Conservation (phyloP, 2,113 vertebrate species). For the Pluvianellus socialis region DNA sequence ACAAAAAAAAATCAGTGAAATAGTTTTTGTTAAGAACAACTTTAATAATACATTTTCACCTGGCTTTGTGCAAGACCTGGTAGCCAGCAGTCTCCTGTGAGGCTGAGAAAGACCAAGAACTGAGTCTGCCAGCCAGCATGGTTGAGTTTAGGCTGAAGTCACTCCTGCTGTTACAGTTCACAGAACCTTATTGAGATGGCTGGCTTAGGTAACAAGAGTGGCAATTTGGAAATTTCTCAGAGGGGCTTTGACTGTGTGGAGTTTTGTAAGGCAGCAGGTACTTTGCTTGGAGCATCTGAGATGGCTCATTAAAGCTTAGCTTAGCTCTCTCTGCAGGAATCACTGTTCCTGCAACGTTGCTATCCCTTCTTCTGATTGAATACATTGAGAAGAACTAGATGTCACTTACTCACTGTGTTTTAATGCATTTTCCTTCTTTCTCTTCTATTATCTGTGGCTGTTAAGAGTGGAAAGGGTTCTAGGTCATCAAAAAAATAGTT, state of each 20-base stretch:
- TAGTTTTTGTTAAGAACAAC: background rate
- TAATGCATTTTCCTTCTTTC: background rate
- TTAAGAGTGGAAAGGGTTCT: background rate
- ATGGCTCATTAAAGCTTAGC: background rate
- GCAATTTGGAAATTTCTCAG: background rate
- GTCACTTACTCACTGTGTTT: background rate
- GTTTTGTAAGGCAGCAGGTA: background rate
- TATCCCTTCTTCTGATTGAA: background rate
- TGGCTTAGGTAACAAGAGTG: background rate
- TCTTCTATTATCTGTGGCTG: background rate
- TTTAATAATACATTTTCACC: background rate
- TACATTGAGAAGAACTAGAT: background rate
- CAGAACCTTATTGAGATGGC: background rate
- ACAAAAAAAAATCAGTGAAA: background rate
- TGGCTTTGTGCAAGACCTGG: background rate
- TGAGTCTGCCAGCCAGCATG: background rate
- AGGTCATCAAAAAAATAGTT: background rate
- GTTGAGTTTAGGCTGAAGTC: background rate
- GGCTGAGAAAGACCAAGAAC: background rate
- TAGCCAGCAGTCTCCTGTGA: background rate
- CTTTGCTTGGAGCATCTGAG: background rate
- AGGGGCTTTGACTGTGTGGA: background rate
- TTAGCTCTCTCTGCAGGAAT: background rate
- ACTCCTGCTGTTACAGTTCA: background rate
- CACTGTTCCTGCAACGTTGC: rapidly evolving